Evolutionary conservation across 2,797 vertebrate species (phyloP).

Genomic region (Semotilus atromaculatus): DNA sequence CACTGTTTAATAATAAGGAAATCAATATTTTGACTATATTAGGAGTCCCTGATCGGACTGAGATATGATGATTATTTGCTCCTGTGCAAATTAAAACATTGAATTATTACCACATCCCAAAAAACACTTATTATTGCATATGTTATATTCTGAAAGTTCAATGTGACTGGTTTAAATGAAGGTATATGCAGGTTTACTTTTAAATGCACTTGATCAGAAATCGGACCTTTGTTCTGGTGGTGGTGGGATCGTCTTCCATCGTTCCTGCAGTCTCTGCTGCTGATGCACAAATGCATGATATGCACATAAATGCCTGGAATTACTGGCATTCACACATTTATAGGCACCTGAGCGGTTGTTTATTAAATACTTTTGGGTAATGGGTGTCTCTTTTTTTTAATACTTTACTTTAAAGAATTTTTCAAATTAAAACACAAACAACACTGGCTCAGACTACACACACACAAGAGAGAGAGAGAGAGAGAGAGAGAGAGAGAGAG

Average conservation of each 20-base stretch:
- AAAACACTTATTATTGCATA: conserved; percentile 44
- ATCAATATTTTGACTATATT: neutral
- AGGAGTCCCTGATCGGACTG: neutral
- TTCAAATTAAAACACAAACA: too few relatives aligned
- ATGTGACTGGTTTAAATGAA: conserved; percentile 50
- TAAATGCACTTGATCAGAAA: conserved; percentile 67
- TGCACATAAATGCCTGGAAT: neutral
- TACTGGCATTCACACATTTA: neutral
- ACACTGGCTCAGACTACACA: too few relatives aligned
- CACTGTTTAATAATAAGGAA: neutral
- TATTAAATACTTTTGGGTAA: neutral
- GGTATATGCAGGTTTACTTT: conserved; percentile 55
- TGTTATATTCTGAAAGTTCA: conserved; percentile 23
- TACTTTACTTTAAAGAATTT: too few relatives aligned
- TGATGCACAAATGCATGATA: neutral
- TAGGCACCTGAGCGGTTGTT: neutral
- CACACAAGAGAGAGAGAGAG: too few relatives aligned
- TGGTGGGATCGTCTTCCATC: conserved; percentile 14
- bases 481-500: too few relatives aligned
- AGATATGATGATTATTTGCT: neutral
- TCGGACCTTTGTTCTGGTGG: neutral
- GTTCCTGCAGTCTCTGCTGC: neutral
- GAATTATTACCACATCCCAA: neutral
- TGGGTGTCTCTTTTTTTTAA: too few relatives aligned
- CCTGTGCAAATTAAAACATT: neutral